Evolutionary conservation across 2,113 vertebrate species (phyloP).

Genomic region (Hypanus sabinus): DNA sequence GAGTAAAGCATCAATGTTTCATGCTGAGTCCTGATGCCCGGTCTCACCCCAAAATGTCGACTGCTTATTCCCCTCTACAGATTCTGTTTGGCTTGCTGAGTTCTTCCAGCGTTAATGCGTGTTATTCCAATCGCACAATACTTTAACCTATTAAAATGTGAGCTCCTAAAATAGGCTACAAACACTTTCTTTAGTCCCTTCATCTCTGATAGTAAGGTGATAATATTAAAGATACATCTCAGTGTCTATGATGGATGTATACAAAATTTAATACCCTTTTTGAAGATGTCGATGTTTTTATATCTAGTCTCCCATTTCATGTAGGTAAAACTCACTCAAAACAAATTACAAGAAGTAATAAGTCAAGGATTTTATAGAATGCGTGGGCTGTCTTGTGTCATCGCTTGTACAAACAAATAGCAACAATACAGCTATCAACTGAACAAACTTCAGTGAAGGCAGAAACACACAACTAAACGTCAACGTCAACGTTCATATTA

Average conservation of each 20-base stretch:
- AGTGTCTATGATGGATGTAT: neutral
- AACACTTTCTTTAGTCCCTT: neutral
- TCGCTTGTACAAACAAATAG: neutral
- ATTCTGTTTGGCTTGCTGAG: too few relatives aligned
- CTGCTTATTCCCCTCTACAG: too few relatives aligned
- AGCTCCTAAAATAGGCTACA: neutral
- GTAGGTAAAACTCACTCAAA: neutral
- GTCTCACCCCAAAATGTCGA: too few relatives aligned
- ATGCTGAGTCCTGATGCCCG: too few relatives aligned
- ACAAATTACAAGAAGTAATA: neutral
- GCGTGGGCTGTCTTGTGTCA: neutral
- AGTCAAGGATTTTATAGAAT: neutral
- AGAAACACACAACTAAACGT: neutral
- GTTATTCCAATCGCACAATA: neutral
- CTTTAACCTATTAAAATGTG: neutral
- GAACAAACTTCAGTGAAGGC: too few relatives aligned
- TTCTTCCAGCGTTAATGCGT: too few relatives aligned
- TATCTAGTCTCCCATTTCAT: neutral
- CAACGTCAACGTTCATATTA: neutral
- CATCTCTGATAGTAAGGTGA: neutral
- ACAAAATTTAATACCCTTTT: neutral
- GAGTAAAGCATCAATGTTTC: too few relatives aligned
- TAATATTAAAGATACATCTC: neutral
- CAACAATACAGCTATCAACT: neutral
- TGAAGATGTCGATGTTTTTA: neutral